Evolutionary conservation across 2,113 vertebrate species (phyloP).

Genomic region (Pseudorasbora parva): DNA sequence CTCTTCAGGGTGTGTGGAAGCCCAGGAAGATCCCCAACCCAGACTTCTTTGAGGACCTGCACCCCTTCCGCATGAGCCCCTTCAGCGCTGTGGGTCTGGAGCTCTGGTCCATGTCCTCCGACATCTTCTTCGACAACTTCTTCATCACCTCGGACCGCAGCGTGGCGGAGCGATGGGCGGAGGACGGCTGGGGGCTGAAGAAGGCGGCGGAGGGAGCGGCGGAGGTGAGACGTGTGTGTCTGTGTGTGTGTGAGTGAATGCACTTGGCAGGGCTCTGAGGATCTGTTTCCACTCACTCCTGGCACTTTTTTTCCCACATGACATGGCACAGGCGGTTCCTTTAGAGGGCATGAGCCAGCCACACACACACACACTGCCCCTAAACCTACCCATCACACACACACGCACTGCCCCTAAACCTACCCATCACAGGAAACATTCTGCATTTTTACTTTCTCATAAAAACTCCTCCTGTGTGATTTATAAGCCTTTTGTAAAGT

Average conservation of each 20-base stretch:
- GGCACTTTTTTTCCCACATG: too few relatives aligned
- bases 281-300: too few relatives aligned
- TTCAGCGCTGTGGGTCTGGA: constrained; percentile 93
- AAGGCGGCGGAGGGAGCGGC: constrained; percentile 94
- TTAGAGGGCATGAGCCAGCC: too few relatives aligned
- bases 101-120: constrained; percentile 98
- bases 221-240: constrained; percentile 70
- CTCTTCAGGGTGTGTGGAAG: constrained; percentile 92
- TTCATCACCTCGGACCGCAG: constrained; percentile 88
- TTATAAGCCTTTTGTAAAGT: too few relatives aligned
- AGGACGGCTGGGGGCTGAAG: constrained; percentile 94
- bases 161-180: constrained; percentile 89
- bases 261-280: too few relatives aligned
- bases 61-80: constrained; percentile 93
- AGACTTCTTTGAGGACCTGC: constrained; percentile 93
- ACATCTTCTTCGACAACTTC: constrained; percentile 99
- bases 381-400: too few relatives aligned
- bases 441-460: too few relatives aligned
- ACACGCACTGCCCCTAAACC: too few relatives aligned
- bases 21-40: constrained; percentile 95
- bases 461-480: too few relatives aligned
- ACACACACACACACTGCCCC: too few relatives aligned
- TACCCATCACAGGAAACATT: too few relatives aligned
- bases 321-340: too few relatives aligned
- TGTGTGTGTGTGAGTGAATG: not conserved